These are phyloP conservation scores for Drosophila ezoana DNA, from an alignment of 2,888 invertebrate species.

Conservation along the genomic window DNA sequence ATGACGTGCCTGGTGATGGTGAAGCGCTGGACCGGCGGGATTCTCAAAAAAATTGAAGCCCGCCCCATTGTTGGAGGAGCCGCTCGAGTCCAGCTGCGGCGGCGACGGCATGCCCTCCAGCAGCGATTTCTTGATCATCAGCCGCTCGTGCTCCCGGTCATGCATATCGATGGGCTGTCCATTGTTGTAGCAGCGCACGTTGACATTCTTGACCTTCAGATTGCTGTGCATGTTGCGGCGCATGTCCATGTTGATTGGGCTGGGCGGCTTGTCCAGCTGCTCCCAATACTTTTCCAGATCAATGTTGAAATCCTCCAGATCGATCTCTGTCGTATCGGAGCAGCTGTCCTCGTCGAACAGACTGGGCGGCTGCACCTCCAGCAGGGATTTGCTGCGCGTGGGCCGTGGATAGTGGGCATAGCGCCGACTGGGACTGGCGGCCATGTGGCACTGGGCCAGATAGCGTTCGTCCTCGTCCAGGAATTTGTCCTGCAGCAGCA, in stretches of 20 bases:
- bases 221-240: slow-evolving; percentile 84
- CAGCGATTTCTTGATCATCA: slow-evolving; percentile 84
- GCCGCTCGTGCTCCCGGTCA: slow-evolving; percentile 83
- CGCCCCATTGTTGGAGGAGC: slow-evolving; percentile 56
- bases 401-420: slow-evolving; percentile 71
- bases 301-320: slow-evolving; percentile 85
- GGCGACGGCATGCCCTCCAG: slow-evolving; percentile 85
- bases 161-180: slow-evolving; percentile 84
- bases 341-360: slow-evolving; percentile 84
- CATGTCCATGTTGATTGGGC: slow-evolving; percentile 84
- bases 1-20: slow-evolving; percentile 23
- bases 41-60: slow-evolving; percentile 84
- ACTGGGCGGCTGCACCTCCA: slow-evolving; percentile 84
- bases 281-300: slow-evolving; percentile 85
- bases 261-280: slow-evolving; percentile 84
- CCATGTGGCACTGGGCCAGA: slow-evolving; percentile 60
- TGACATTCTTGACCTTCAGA: slow-evolving; percentile 84
- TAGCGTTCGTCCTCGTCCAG: slow-evolving; percentile 84
- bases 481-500: slow-evolving; percentile 84
- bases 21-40: slow-evolving; percentile 79
- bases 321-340: slow-evolving; percentile 84
- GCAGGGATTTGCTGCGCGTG: slow-evolving; percentile 82
- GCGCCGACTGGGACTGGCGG: slow-evolving; percentile 47
- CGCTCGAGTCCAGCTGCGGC: slow-evolving; percentile 77
- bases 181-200: slow-evolving; percentile 84